Evolutionary conservation across 2,797 vertebrate species (phyloP).

Genomic region (Heterohyrax brucei): DNA sequence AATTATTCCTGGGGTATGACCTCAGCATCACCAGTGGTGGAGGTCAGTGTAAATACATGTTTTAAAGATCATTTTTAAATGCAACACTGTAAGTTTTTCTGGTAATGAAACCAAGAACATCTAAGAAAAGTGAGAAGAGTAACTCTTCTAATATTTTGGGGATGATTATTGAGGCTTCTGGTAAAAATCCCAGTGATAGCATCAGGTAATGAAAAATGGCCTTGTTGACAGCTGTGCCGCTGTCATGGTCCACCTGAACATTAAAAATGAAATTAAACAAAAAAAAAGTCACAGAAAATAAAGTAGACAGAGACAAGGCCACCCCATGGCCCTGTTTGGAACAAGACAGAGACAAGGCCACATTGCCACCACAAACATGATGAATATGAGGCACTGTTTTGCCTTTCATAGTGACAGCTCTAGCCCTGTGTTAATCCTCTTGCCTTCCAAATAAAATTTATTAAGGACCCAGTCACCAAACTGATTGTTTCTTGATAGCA

Average conservation of each 20-base stretch:
- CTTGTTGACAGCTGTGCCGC: neutral
- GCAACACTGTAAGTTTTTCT: slow-evolving; percentile 22
- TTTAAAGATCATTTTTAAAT: slow-evolving; percentile 49
- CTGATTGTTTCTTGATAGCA: neutral
- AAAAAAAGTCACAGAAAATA: slow-evolving; percentile 39
- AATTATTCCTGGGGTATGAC: slow-evolving; percentile 11
- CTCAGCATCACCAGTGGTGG: neutral
- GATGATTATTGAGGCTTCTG: neutral
- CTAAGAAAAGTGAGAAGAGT: slow-evolving; percentile 41
- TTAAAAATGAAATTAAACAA: too few relatives aligned
- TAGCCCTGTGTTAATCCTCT: neutral
- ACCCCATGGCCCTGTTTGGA: neutral
- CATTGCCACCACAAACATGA: neutral
- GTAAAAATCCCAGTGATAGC: neutral
- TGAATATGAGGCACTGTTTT: neutral
- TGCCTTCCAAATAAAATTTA: neutral
- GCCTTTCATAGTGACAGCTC: neutral
- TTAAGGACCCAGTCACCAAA: neutral
- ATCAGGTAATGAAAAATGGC: slow-evolving; percentile 7
- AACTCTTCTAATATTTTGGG: slow-evolving; percentile 43
- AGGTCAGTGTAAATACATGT: neutral
- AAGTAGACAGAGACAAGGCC: neutral
- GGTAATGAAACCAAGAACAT: neutral
- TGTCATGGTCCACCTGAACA: neutral
- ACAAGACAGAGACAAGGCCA: neutral